Conservation (phyloP, 2,888 invertebrate genomes). For the Cepaea hortensis region DNA sequence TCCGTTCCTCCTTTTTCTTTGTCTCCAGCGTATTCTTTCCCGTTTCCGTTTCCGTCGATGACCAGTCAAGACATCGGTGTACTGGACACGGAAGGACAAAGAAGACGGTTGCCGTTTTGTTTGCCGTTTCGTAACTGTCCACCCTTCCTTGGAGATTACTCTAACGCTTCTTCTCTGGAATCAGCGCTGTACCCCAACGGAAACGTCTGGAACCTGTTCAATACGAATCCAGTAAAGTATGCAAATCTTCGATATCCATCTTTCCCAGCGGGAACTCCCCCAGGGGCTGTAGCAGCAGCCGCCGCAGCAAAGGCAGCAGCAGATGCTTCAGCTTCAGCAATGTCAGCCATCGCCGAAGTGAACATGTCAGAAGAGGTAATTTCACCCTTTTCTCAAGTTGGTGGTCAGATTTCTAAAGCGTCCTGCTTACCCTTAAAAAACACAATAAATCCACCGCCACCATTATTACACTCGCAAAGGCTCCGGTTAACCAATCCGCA, state of each 20-base stretch:
- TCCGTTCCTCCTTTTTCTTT: neutral
- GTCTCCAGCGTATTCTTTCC: neutral
- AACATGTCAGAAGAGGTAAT: neutral
- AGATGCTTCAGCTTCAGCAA: slow-evolving; percentile 19
- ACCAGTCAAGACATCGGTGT: neutral
- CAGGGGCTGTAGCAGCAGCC: slow-evolving; percentile 22
- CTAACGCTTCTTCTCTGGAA: neutral
- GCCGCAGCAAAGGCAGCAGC: slow-evolving; percentile 36
- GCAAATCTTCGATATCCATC: neutral
- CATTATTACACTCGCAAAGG: neutral
- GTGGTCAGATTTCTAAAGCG: neutral
- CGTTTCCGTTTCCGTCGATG: slow-evolving; percentile 19
- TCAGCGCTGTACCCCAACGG: neutral
- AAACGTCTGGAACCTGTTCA: neutral
- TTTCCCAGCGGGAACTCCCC: neutral
- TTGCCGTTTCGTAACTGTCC: slow-evolving; percentile 16
- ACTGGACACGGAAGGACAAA: neutral
- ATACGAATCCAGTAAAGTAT: neutral
- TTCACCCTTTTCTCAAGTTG: neutral
- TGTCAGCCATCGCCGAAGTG: neutral
- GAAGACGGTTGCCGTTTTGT: slow-evolving; percentile 1
- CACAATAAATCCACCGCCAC: neutral
- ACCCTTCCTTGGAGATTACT: neutral
- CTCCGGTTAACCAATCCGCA: neutral
- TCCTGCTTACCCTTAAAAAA: neutral